Evolutionary conservation across 1,140 invertebrate genomes (phyloP).

Genomic region (Sitobion miscanthi): DNA sequence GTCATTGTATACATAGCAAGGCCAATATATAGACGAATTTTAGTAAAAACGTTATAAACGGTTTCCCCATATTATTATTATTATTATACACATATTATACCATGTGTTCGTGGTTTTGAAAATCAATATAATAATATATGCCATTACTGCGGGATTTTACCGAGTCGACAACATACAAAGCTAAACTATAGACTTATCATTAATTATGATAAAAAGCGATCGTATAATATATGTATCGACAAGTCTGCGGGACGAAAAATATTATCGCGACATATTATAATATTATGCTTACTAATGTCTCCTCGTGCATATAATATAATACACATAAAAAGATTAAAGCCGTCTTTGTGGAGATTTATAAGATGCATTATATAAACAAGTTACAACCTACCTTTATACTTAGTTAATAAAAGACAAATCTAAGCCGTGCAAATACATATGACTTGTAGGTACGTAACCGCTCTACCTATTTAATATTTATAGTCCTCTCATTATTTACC

Average conservation of each 20-base stretch:
- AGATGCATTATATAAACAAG: neutral
- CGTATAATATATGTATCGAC: neutral
- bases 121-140: neutral
- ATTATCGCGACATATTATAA: neutral
- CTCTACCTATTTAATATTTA: too few species aligned
- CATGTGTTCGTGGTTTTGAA: neutral
- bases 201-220: neutral
- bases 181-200: neutral
- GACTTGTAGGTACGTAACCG: neutral
- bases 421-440: too few species aligned
- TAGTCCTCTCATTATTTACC: neutral
- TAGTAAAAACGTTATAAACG: neutral
- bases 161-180: neutral
- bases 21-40: neutral
- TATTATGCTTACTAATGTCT: neutral
- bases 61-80: neutral
- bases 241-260: neutral
- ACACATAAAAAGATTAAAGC: neutral
- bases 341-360: neutral
- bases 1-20: neutral
- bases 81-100: too few species aligned
- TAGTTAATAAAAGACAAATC: neutral
- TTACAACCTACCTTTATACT: neutral
- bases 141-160: neutral
- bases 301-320: neutral